These are phyloP conservation scores for Noctua pronuba DNA, from an alignment of 2,888 invertebrate species.

Conservation along the genomic window DNA sequence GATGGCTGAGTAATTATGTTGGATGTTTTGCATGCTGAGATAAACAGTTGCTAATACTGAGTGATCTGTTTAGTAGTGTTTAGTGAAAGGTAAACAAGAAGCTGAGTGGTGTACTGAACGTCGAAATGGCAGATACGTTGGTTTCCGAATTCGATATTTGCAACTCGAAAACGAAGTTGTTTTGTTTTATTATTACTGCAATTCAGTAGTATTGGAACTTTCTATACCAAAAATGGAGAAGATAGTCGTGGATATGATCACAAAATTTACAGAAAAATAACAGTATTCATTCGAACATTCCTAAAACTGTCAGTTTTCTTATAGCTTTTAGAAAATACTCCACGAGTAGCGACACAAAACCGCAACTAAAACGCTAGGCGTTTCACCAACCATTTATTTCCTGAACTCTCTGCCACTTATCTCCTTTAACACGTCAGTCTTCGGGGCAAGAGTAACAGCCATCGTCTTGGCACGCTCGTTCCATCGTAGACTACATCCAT, in stretches of 20 bases:
- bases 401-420: neutral
- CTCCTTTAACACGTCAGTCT: neutral
- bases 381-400: neutral
- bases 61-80: conserved; percentile 41
- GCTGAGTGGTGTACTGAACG: neutral
- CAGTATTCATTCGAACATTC: neutral
- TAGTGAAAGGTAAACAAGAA: conserved; percentile 3
- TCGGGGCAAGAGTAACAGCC: neutral
- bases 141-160: neutral
- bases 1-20: conserved; percentile 62
- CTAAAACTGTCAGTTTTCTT: neutral
- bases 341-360: neutral
- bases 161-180: neutral
- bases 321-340: neutral
- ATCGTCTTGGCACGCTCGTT: neutral
- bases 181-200: neutral
- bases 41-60: conserved; percentile 54
- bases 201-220: neutral
- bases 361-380: neutral
- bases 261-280: neutral
- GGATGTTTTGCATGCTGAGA: conserved; percentile 58
- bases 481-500: neutral
- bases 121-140: neutral
- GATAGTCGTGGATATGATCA: neutral
- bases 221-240: neutral